A percentile compares a stretch with the other conserved stretches of the same genome.
Conservation (phyloP, 2,113 vertebrate genomes). For the Sebastes fasciatus region DNA sequence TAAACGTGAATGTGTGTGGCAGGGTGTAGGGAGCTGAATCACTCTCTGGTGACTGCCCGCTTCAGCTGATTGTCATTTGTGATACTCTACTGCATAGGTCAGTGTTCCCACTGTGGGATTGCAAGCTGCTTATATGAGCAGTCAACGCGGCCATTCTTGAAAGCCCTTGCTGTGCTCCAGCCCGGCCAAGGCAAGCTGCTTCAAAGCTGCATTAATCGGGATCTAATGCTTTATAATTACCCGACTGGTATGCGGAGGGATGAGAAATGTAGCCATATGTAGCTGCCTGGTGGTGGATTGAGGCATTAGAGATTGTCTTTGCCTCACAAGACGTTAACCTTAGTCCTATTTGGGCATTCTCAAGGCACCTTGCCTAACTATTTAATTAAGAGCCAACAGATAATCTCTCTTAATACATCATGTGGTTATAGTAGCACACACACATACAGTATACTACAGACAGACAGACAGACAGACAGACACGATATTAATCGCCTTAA, state of each 20-base stretch:
- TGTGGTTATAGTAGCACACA: slow-evolving; percentile 37
- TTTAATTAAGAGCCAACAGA: slow-evolving; percentile 78
- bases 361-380: slow-evolving; percentile 48
- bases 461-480: slow-evolving; percentile 7
- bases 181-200: slow-evolving; percentile 50
- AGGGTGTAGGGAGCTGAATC: slow-evolving; percentile 30
- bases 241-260: slow-evolving; percentile 51
- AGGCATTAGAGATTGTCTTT: slow-evolving; percentile 61
- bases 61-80: slow-evolving; percentile 58
- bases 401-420: slow-evolving; percentile 71
- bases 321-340: slow-evolving; percentile 45
- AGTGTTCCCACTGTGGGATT: neutral
- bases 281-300: slow-evolving; percentile 53
- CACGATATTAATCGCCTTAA: slow-evolving; percentile 50
- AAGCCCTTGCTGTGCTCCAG: slow-evolving; percentile 57
- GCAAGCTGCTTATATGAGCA: slow-evolving; percentile 40
- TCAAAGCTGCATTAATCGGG: slow-evolving; percentile 70
- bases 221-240: slow-evolving; percentile 69
- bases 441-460: slow-evolving; percentile 29
- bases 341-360: slow-evolving; percentile 40
- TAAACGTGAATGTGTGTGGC: slow-evolving; percentile 45
- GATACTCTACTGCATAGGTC: slow-evolving; percentile 21
- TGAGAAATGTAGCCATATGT: slow-evolving; percentile 71
- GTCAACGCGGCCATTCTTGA: slow-evolving; percentile 43
- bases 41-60: slow-evolving; percentile 38